phyloP scores from a whole-genome alignment of 1,140 invertebrate genomes.

The Rhopalosiphum padi region DNA sequence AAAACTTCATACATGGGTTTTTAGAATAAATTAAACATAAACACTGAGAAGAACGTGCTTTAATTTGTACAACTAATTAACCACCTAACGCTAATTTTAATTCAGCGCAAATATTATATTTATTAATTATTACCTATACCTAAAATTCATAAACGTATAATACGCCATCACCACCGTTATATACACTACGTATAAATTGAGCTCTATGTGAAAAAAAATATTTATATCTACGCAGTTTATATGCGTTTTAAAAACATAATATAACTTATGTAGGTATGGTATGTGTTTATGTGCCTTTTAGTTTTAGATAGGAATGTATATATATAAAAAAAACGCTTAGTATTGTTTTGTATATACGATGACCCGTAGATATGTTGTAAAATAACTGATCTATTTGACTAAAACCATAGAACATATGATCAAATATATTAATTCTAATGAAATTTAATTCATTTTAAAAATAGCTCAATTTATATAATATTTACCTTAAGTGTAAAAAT shows the following conservation, averaged over 20 bases:
- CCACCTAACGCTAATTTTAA: not conserved
- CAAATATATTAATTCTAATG: not conserved
- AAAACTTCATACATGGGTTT: not conserved
- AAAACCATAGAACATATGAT: not conserved
- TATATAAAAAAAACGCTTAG: not conserved
- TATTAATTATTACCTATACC: not conserved
- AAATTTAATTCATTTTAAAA: not conserved
- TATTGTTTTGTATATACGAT: constrained; percentile 4
- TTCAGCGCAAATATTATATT: not conserved
- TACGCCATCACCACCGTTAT: not conserved
- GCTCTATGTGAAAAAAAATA: not conserved
- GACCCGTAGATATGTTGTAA: not conserved
- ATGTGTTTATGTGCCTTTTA: not conserved
- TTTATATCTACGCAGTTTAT: not conserved
- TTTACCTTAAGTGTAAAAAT: not conserved
- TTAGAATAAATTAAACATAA: not conserved
- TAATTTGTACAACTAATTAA: not conserved
- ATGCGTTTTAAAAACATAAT: not conserved
- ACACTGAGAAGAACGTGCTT: not conserved
- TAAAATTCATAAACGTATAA: not conserved
- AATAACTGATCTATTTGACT: not conserved
- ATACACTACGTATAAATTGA: not conserved
- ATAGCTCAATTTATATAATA: not conserved
- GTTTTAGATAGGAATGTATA: not conserved
- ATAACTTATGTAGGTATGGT: not conserved